Evolutionary conservation across 1,140 invertebrate species (phyloP).

Genomic region (Penaeus vannamei): DNA sequence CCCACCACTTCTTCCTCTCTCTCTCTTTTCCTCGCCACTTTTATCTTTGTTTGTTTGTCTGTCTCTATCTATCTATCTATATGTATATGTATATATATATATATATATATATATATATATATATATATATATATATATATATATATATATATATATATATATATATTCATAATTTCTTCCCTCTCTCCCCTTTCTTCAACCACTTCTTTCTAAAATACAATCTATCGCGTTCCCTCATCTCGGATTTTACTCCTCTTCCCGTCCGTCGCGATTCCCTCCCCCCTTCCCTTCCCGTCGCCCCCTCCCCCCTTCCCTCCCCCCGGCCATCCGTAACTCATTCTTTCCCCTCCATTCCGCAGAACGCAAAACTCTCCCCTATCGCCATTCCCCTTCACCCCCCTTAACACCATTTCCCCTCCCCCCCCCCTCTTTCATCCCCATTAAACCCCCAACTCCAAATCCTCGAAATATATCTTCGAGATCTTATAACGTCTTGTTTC

Average conservation of each 20-base stretch:
- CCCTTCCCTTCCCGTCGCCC: background rate
- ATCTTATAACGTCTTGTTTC: slow-evolving; percentile 14
- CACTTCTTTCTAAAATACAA: background rate
- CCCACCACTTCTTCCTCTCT: too few relatives aligned
- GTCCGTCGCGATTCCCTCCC: background rate
- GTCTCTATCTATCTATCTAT: background rate
- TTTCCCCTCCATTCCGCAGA: background rate
- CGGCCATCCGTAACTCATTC: background rate
- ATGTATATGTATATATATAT: slow-evolving; percentile 6
- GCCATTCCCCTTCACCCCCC: background rate
- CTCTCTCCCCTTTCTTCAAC: background rate
- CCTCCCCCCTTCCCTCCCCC: background rate
- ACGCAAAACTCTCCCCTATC: background rate
- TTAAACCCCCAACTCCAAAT: background rate
- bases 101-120: slow-evolving; percentile 10
- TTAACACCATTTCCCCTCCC: slow-evolving; percentile 19
- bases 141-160: background rate
- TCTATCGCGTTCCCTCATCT: background rate
- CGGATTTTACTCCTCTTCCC: background rate
- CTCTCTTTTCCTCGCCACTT: background rate
- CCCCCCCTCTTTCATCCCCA: background rate
- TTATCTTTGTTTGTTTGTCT: too few relatives aligned
- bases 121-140: slow-evolving; percentile 4
- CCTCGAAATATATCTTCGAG: slow-evolving; percentile 5
- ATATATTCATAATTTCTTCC: background rate